A percentile compares a stretch with the other conserved stretches of the same genome.
These are phyloP conservation scores for Telmatochromis sp. DNA, from an alignment of 2,113 vertebrate genomes.

Conservation along the genomic window DNA sequence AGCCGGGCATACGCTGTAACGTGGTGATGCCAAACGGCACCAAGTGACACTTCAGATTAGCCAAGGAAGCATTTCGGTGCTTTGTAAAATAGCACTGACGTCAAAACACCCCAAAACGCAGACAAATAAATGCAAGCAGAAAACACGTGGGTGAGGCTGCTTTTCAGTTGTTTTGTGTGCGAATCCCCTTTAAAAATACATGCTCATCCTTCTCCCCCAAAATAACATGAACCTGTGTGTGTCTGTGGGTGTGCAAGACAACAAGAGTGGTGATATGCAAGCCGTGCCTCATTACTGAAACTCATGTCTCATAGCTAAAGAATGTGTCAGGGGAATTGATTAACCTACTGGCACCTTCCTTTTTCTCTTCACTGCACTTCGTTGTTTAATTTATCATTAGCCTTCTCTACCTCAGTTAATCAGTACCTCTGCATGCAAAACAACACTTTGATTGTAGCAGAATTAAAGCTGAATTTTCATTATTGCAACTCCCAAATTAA, in stretches of 20 bases:
- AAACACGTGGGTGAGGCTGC: not conserved
- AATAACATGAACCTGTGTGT: not conserved
- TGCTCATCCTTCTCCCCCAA: not conserved
- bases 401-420: not conserved
- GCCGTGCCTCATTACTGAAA: not conserved
- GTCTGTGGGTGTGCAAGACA: not conserved
- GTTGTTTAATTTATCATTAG: not conserved
- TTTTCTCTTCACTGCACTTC: not conserved
- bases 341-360: not conserved
- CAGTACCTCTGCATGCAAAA: not conserved
- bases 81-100: not conserved
- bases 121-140: not conserved
- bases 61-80: not conserved
- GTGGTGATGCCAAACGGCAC: not conserved
- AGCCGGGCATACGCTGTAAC: not conserved
- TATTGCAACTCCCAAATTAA: not conserved
- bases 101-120: not conserved
- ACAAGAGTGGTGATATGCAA: not conserved
- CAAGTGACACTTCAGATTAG: slow-evolving; percentile 2
- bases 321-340: not conserved
- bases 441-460: not conserved
- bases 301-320: not conserved
- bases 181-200: not conserved
- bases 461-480: not conserved
- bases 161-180: not conserved